These are phyloP conservation scores for Cynoglossus semilaevis DNA, from an alignment of 2,113 vertebrate genomes.

Conservation along the genomic window DNA sequence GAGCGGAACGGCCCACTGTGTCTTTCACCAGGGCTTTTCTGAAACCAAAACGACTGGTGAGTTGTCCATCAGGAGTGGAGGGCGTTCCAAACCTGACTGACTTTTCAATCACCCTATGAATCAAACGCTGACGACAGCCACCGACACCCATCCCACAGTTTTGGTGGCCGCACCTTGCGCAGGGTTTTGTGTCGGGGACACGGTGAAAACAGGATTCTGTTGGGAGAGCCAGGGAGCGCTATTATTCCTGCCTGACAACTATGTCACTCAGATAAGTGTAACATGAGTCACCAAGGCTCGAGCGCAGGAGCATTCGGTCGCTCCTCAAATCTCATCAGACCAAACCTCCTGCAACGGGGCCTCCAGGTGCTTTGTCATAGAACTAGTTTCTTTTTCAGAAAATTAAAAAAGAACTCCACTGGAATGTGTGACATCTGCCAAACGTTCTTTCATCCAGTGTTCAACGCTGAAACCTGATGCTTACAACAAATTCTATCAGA, in stretches of 20 bases:
- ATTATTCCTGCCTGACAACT: constrained; percentile 32
- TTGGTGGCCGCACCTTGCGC: constrained; percentile 43
- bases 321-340: constrained; percentile 8
- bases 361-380: not conserved
- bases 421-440: constrained; percentile 14
- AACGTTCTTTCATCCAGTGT: not conserved
- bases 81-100: constrained; percentile 38
- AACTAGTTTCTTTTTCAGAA: not conserved
- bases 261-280: constrained; percentile 50
- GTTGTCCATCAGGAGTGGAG: constrained; percentile 30
- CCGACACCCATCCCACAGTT: constrained; percentile 49
- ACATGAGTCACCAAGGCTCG: constrained; percentile 37
- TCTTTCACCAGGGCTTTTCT: not conserved
- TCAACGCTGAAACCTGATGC: too few species aligned
- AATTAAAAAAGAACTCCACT: not conserved
- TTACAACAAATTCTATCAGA: too few species aligned
- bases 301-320: not conserved
- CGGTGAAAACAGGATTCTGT: constrained; percentile 47
- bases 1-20: constrained; percentile 4
- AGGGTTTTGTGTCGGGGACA: constrained; percentile 22
- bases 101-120: constrained; percentile 58
- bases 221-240: constrained; percentile 33
- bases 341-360: not conserved
- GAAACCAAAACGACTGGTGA: not conserved
- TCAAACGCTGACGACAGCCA: constrained; percentile 59